Evolutionary conservation across 2,113 vertebrate species (phyloP).

Genomic region (Mugil cephalus): DNA sequence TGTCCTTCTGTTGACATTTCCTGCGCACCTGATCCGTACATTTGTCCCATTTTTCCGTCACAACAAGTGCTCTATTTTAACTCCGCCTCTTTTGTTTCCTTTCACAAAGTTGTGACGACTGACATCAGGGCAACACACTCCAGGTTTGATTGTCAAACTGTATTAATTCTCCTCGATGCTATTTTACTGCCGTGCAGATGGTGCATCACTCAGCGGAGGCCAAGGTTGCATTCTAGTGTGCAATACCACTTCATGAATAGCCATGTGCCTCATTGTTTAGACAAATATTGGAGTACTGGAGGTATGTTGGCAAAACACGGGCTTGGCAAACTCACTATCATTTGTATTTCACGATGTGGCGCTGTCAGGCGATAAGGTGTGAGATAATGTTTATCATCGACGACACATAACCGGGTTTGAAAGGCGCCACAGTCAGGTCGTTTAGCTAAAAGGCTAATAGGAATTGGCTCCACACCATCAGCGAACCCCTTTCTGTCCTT

Average conservation of each 20-base stretch:
- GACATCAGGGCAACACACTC: not conserved
- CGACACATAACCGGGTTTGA: constrained; percentile 7
- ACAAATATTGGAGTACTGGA: constrained; percentile 26
- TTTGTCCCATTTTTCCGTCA: constrained; percentile 1
- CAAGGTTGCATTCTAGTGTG: constrained; percentile 13
- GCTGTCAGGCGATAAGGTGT: constrained; percentile 11
- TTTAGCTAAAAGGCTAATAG: constrained; percentile 11
- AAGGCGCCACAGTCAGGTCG: not conserved
- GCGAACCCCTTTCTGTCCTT: constrained; percentile 30
- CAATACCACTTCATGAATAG: constrained; percentile 31
- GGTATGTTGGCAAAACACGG: not conserved
- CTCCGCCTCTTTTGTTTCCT: constrained; percentile 17
- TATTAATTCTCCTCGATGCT: constrained; percentile 1
- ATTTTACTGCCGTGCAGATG: constrained; percentile 14
- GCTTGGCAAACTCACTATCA: not conserved
- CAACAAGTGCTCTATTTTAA: constrained; percentile 45
- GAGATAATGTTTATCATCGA: not conserved
- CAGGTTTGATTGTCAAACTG: not conserved
- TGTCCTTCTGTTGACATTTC: no score
- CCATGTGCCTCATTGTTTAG: constrained; percentile 17
- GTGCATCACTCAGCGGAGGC: constrained; percentile 14
- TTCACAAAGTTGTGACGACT: constrained; percentile 48
- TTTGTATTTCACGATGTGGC: constrained; percentile 37
- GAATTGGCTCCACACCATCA: constrained; percentile 45
- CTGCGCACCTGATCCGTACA: constrained; percentile 2